Base-by-base conservation (phyloP, 37 sponge, comb jelly and placozoan species). In the Axinella damicornis region DNA sequence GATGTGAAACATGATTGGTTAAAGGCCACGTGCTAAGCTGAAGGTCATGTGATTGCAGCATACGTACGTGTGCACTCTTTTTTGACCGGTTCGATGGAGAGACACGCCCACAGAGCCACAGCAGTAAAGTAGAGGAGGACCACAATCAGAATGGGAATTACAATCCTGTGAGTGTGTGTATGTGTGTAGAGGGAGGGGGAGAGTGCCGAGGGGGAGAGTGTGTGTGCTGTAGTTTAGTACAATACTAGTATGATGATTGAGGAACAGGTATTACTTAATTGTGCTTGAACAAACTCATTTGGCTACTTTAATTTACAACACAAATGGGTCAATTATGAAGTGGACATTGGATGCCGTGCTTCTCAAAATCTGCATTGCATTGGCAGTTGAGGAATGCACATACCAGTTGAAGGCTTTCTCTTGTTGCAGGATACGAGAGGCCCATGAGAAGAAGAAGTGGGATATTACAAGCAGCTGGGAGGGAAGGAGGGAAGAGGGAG, bases 1-100 rank as follows among this genome's bases (percentile, higher is more conserved):
- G n/a, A n/a, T n/a, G n/a, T n/a, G n/a, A n/a, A n/a, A n/a, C n/a
- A n/a, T n/a, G n/a, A n/a, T n/a, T n/a, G n/a, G n/a, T n/a, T n/a
- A n/a, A 46, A 12, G 9, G 46, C 9, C 46, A 46, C 9, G 46
- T 46, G 46, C 46, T 46, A 12, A 46, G 46, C 9, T 46, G 46
- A 46, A 46, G 9, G 46, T 46, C 46, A 46, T 9, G 9, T 46
- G 46, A 46, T 9, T 46, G 9, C 6, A 46, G 9, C 46, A 12
- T 6, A 72, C 89, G 67, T 76, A 93, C 93, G 66, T 17, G 80
- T 67, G 40, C 93, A 93, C 46, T 88, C 93, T 21, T 73, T 25
- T 57, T 53, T 38, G 20, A 38, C 34, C 15, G 85, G 65, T 16
- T 71, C 54, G 14, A 39, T 35, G 25, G 9, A 57, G 57, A 82